Percentiles rank a stretch among this genome's conserved stretches.
Evolutionary conservation across 2,888 invertebrate genomes (phyloP).

Genomic region (Scaptomyza caliginosa): DNA sequence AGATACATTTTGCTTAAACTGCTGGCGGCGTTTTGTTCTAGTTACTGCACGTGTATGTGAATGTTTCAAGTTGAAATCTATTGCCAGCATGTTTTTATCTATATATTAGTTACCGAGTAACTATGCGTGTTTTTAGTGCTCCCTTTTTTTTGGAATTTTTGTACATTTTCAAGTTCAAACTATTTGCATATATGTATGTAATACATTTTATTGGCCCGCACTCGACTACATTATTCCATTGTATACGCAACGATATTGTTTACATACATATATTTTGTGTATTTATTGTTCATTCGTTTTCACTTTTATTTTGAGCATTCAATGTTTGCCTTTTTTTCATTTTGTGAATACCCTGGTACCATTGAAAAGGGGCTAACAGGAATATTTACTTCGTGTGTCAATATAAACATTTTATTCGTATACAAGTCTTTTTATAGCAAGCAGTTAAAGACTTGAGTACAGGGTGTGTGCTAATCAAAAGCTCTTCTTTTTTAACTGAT

Average conservation of each 20-base stretch:
- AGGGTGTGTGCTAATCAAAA: not conserved
- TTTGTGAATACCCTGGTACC: not conserved
- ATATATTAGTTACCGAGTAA: not conserved
- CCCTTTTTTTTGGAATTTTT: not conserved
- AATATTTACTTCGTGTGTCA: not conserved
- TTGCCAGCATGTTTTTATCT: slow-evolving; percentile 30
- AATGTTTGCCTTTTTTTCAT: slow-evolving; percentile 7
- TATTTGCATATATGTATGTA: slow-evolving; percentile 21
- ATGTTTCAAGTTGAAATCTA: slow-evolving; percentile 3
- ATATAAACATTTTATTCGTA: not conserved
- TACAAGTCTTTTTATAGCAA: not conserved
- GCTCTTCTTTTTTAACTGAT: not conserved
- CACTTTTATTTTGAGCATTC: slow-evolving; percentile 35
- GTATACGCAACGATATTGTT: slow-evolving; percentile 24
- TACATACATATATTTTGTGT: slow-evolving; percentile 27
- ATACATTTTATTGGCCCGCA: slow-evolving; percentile 11
- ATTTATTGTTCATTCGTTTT: slow-evolving; percentile 30
- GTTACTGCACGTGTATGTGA: slow-evolving; percentile 36
- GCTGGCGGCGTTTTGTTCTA: slow-evolving; percentile 26
- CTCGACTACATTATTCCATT: not conserved
- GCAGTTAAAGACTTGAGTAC: too few relatives aligned
- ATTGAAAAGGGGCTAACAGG: not conserved
- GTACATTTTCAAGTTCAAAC: slow-evolving; percentile 1
- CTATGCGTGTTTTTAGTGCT: not conserved
- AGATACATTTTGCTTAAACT: slow-evolving; percentile 28